phyloP scores from a whole-genome alignment of 2,113 vertebrate genomes.

The Zapus hudsonius region DNA sequence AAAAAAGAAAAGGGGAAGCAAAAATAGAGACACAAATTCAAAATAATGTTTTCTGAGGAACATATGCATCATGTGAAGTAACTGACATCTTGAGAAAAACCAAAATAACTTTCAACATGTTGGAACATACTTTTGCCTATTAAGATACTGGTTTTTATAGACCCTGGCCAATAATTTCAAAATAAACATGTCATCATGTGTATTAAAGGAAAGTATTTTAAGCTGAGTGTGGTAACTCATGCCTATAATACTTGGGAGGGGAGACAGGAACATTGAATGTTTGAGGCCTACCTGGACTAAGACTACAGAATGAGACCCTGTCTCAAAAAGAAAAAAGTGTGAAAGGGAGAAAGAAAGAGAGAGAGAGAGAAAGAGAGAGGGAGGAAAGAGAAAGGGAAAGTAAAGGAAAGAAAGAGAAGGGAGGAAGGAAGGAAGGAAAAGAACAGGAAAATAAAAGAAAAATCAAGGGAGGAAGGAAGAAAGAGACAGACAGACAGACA shows the following conservation, averaged over 20 bases:
- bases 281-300: not conserved
- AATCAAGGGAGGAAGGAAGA: not conserved
- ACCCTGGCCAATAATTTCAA: conserved; percentile 44
- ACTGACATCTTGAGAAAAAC: conserved; percentile 47
- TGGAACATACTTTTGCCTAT: not conserved
- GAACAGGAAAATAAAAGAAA: not conserved
- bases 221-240: too few species aligned
- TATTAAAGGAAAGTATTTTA: not conserved
- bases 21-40: conserved; percentile 11
- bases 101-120: conserved; percentile 48
- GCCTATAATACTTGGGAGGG: not conserved
- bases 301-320: not conserved
- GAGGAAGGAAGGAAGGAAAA: not conserved
- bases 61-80: conserved; percentile 19
- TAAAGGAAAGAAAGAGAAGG: not conserved
- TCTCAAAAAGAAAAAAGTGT: not conserved
- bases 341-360: not conserved
- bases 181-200: conserved; percentile 9
- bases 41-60: conserved; percentile 38
- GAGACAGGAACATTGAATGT: not conserved
- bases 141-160: conserved; percentile 34
- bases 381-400: too few species aligned
- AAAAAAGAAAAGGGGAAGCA: conserved; percentile 7
- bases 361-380: not conserved
- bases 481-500: not conserved